Evolutionary conservation across 1,140 invertebrate genomes (phyloP), one percentile per base, ranked within the genome.

Genomic region (Cyclina sinensis): DNA sequence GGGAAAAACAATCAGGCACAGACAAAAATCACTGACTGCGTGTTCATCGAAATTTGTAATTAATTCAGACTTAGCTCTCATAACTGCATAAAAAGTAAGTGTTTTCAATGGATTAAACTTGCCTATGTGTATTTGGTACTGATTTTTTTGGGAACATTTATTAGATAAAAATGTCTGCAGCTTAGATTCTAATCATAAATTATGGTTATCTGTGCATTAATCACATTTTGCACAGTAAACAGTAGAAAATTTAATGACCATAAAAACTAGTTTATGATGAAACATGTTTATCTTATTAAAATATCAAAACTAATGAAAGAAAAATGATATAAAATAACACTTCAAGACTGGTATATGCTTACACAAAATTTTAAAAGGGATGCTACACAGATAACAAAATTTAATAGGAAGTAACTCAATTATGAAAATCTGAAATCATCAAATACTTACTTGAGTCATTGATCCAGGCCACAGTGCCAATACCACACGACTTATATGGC

Each of bases 1-100:
- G 9, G n/a, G 5, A 62, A 62, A 62, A 62, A 62, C 4, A n/a
- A 7, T 14, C 24, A 1, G 27, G 14, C n/a, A 11, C 7, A 62
- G n/a, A 62, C 57, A 62, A 62, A 62, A 62, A 18, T 62, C 7
- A 27, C 24, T 27, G 57, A 27, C 18, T 62, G 14, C 24, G 57
- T 62, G 57, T 62, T 62, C 57, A 62, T 62, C n/a, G n/a, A 62
- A 62, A 62, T 62, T 62, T 62, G 57, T n/a, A n/a, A 62, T 62
- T 27, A 62, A 62, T 62, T 62, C 24, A 62, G 27, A 62, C n/a
- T n/a, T 27, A 4, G 24, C 65, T 30, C 65, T 70, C 37, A 70
- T 11, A 37, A 35, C 35, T 39, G 65, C 57, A 62, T 62, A 62
- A 62, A 62, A 70, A 70, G n/a, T 37, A 70, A 70, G 65, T 70